phyloP scores from a whole-genome alignment of 2,888 invertebrate genomes.

The Hedya salicella region DNA sequence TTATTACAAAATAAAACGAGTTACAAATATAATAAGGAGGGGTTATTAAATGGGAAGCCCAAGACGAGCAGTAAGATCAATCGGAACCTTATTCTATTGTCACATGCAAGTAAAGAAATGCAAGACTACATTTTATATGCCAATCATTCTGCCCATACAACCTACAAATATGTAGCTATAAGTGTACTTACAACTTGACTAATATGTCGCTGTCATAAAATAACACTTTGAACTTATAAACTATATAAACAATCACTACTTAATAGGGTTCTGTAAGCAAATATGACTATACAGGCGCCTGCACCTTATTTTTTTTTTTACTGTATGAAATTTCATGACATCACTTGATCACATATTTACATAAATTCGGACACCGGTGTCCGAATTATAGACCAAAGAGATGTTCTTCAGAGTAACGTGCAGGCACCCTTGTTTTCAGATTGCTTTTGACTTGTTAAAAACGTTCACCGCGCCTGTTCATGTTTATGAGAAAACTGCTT shows the following conservation, averaged over 20 bases:
- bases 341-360: neutral
- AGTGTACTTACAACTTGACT: conserved; percentile 22
- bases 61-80: conserved; percentile 22
- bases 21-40: conserved; percentile 21
- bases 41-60: conserved; percentile 38
- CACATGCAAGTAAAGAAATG: conserved; percentile 26
- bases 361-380: neutral
- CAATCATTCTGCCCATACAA: conserved; percentile 8
- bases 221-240: conserved; percentile 37
- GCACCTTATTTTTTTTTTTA: neutral
- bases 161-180: conserved; percentile 36
- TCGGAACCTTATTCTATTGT: conserved; percentile 11
- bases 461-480: too few species aligned
- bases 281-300: conserved; percentile 12
- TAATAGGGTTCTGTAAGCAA: conserved; percentile 18
- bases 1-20: conserved; percentile 23
- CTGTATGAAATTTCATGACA: neutral
- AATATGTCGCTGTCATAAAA: conserved; percentile 34
- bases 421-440: too few species aligned
- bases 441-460: too few species aligned
- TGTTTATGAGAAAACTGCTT: too few species aligned
- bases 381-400: too few species aligned
- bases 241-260: conserved; percentile 25
- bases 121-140: neutral
- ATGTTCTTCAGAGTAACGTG: too few species aligned